Base-by-base conservation (phyloP, 2,888 invertebrate species). In the Eupithecia dodoneata region DNA sequence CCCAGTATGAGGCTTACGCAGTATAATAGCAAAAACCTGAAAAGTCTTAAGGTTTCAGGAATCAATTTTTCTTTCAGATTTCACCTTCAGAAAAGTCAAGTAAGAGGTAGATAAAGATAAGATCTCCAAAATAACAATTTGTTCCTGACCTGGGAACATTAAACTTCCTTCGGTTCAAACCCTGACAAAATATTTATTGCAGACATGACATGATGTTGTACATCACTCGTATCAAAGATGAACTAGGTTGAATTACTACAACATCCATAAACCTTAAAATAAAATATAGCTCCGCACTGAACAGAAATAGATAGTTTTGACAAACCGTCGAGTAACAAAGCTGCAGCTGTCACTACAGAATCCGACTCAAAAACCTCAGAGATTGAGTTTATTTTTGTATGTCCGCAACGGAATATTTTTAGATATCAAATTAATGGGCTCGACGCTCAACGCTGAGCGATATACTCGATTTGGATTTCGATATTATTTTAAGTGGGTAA, bases 301-400 rank as follows among this genome's bases (percentile, higher is more conserved):
- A 77, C 79, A 70, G 74, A 76, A 79, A 80, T 79, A 81, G 75
- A 78, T 71, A 73, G n/a, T 77, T 77, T 79, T 81, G 79, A 80
- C 76, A 80, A 79, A 82, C 79, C 75, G 76, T 69, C 71, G 30
- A 72, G 76, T 78, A 70, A 77, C 76, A 81, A 79, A 81, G 76
- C 77, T 74, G 75, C 83, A 81, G 79, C 81, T 81, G 82, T 81
- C 82, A 81, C 70, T 72, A 73, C 72, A 71, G 79, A 76, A 78
- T 78, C 73, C 66, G 72, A 74, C 75, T 80, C 75, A 74, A 79
- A 81, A 82, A 78, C 75, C 76, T 79, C 66, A 63, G 45, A 18
- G 70, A 70, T 47, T 69, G 72, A 74, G 76, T 78, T 79, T 81
- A 82, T 82, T 80, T 81, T 65, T 30, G 72, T 77, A 78, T 76